Conservation (phyloP, 2,888 invertebrate species). For the Ophion slaviceki region DNA sequence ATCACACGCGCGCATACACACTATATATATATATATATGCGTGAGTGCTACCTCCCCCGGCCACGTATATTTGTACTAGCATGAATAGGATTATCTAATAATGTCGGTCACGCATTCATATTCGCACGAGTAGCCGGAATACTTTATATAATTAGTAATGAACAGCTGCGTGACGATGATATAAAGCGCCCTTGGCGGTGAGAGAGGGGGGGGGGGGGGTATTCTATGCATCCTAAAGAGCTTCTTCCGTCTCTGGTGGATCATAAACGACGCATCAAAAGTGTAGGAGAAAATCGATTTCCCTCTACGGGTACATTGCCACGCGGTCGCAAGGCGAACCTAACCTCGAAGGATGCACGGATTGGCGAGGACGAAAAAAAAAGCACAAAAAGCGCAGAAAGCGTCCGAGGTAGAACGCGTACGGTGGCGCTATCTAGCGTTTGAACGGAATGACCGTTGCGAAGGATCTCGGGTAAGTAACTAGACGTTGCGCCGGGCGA, state of each 20-base stretch:
- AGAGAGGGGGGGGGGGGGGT: constrained; percentile 13
- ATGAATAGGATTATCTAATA: constrained; percentile 56
- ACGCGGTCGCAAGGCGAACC: constrained; percentile 55
- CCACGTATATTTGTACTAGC: background rate
- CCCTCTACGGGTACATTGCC: constrained; percentile 51
- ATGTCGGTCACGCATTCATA: constrained; percentile 56
- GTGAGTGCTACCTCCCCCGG: background rate
- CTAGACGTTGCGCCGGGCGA: constrained; percentile 20
- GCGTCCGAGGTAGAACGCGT: background rate
- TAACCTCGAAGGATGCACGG: constrained; percentile 56
- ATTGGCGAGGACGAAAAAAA: background rate
- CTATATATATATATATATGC: background rate
- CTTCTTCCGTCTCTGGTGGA: constrained; percentile 13
- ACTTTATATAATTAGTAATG: constrained; percentile 54
- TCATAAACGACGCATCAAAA: constrained; percentile 22
- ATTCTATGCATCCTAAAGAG: constrained; percentile 2
- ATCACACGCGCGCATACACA: background rate
- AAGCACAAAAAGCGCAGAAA: background rate
- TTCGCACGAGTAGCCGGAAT: constrained; percentile 48
- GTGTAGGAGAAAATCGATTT: constrained; percentile 28
- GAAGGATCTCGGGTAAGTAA: background rate
- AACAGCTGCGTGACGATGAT: constrained; percentile 20
- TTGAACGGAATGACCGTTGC: background rate
- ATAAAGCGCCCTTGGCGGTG: background rate
- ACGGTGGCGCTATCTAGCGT: constrained; percentile 41